These are phyloP conservation scores for Mallateleia sp. DNA, from an alignment of 2,888 invertebrate species.

Conservation along the genomic window DNA sequence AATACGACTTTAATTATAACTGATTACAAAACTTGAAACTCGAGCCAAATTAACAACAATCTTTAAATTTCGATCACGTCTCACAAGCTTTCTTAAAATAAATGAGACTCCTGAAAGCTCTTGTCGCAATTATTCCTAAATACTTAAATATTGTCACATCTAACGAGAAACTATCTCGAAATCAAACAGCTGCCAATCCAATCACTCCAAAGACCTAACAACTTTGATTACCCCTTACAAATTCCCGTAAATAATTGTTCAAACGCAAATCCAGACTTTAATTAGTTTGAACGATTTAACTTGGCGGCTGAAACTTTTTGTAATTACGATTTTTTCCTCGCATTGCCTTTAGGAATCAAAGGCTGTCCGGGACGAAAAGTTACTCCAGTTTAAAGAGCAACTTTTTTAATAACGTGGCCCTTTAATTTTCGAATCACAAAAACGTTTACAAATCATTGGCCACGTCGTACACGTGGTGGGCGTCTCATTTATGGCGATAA, in stretches of 20 bases:
- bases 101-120: not conserved
- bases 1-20: not conserved
- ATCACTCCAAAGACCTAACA: slow-evolving; percentile 6
- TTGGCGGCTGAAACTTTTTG: slow-evolving; percentile 45
- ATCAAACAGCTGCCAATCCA: not conserved
- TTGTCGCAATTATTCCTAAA: slow-evolving; percentile 7
- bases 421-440: slow-evolving; percentile 39
- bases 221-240: slow-evolving; percentile 50
- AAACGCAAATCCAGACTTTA: slow-evolving; percentile 47
- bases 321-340: slow-evolving; percentile 53
- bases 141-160: slow-evolving; percentile 26
- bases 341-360: slow-evolving; percentile 19
- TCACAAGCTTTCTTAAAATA: not conserved
- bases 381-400: slow-evolving; percentile 44
- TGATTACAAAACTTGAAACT: not conserved
- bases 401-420: slow-evolving; percentile 53
- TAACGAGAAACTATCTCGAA: slow-evolving; percentile 6
- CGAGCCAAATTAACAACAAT: not conserved
- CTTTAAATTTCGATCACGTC: not conserved
- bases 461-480: not conserved
- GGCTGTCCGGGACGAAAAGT: slow-evolving; percentile 42
- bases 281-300: slow-evolving; percentile 59
- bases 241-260: slow-evolving; percentile 47
- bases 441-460: slow-evolving; percentile 48
- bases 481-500: slow-evolving; percentile 20